Evolutionary conservation across 2,888 invertebrate species (phyloP).

Genomic region (Ceraclea dissimilis): DNA sequence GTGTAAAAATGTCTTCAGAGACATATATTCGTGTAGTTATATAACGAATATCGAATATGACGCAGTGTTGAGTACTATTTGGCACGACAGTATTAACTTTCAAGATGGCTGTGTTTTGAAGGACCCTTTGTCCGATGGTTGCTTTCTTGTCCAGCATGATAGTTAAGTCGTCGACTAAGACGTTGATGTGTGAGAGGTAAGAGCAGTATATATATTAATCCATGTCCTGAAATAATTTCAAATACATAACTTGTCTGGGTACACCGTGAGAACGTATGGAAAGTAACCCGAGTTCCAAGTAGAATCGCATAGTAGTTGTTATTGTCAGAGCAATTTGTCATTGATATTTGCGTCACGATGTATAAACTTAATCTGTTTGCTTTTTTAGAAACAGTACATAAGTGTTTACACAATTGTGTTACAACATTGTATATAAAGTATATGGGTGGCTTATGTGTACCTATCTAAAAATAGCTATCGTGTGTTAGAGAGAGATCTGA

Average conservation of each 20-base stretch:
- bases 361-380: too few relatives aligned
- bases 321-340: conserved; percentile 4
- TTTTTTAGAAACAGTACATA: background rate
- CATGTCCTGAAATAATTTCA: background rate
- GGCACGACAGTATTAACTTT: conserved; percentile 32
- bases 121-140: conserved; percentile 58
- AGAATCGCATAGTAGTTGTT: conserved; percentile 7
- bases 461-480: background rate
- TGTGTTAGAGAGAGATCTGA: background rate
- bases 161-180: conserved; percentile 57
- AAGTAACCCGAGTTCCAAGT: background rate
- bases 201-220: background rate
- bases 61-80: conserved; percentile 21
- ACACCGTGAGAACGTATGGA: background rate
- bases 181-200: conserved; percentile 58
- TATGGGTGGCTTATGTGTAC: background rate
- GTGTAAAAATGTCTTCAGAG: conserved; percentile 46
- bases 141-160: conserved; percentile 57
- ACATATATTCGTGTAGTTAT: conserved; percentile 29
- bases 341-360: background rate
- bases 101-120: conserved; percentile 70
- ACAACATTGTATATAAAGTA: background rate
- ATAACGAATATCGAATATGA: conserved; percentile 18
- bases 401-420: background rate
- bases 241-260: background rate